Base-by-base conservation (phyloP, 2,113 vertebrate species). In the Prochilodus magdalenae region DNA sequence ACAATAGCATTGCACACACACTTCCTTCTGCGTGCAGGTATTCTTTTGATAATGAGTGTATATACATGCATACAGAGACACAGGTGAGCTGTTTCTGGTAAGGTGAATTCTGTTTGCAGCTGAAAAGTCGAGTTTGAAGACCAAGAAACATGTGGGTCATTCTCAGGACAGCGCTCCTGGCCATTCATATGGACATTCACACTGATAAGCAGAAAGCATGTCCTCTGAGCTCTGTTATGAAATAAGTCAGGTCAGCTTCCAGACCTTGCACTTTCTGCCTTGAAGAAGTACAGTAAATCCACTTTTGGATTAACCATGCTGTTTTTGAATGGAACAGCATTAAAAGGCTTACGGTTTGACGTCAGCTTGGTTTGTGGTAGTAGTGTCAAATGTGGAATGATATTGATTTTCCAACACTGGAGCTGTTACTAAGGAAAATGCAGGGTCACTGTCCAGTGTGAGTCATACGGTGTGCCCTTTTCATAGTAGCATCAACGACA, bases 391-490 rank as follows among this genome's bases (percentile, higher is more conserved):
- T 47, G 36, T 33, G 14, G 18, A 63, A 10, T 44, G 44, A 44
- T 26, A 66, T 57, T 65, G 29, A 27, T 16, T 70, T n/a, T 36
- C 65, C 24, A 72, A 27, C 40, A 27, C 44, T 49, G 40, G 44
- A 10, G 30, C 16, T 67, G 30, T 40, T 67, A 13, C 65, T 55
- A 22, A 5, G 5, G 24, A 16, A 79, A 36, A 81, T 36, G 27
- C 33, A 53, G 67, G 59, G 47, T 66, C 67, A 72, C 49, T 53
- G 44, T 69, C 29, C 63, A 60, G 59, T 13, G 71, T 60, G 79
- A 77, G 79, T 85, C 83, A 77, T 26, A 33, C 22, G 14, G 18
- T 4, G 26, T 83, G 71, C 30, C 70, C 70, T 81, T 36, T 81
- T 73, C 69, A 74, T 16, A 10, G 66, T 29, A 12, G n/a, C 49